phyloP scores from a whole-genome alignment of 2,888 invertebrate species.

The Zygothrica quintamaculata region DNA sequence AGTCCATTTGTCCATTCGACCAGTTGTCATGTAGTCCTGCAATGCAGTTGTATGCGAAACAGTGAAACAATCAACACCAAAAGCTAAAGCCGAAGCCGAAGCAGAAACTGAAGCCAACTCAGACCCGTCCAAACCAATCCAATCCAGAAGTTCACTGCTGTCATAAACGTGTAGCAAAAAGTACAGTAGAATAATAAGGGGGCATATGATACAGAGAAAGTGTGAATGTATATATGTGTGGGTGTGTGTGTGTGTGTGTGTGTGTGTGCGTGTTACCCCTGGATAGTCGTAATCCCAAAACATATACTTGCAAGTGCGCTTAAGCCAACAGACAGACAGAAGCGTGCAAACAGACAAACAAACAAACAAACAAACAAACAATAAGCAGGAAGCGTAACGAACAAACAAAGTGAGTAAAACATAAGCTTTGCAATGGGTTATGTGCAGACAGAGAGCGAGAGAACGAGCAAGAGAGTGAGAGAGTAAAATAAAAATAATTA shows the following conservation, averaged over 20 bases:
- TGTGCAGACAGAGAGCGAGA: conserved; percentile 3
- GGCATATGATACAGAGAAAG: neutral
- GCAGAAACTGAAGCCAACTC: too few relatives aligned
- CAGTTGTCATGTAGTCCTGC: conserved; percentile 8
- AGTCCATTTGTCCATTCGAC: conserved; percentile 15
- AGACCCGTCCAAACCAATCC: conserved; percentile 30
- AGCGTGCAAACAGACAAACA: too few relatives aligned
- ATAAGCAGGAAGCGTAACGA: conserved; percentile 69
- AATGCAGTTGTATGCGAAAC: conserved; percentile 37
- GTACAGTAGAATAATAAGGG: neutral
- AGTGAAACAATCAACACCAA: conserved; percentile 36
- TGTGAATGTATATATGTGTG: neutral
- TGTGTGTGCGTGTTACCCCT: conserved; percentile 1
- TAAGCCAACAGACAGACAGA: conserved; percentile 48
- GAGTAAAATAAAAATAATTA: conserved; percentile 69
- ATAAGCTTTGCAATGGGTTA: neutral
- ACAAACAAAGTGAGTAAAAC: conserved; percentile 56
- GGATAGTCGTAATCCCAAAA: conserved; percentile 68
- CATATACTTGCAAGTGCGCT: conserved; percentile 75
- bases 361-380: conserved; percentile 50
- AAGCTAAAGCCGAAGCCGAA: too few relatives aligned
- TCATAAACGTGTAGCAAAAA: conserved; percentile 32
- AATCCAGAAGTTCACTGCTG: conserved; percentile 37
- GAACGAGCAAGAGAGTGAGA: neutral
- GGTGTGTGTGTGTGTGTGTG: neutral